Conservation (phyloP, 2,797 vertebrate genomes). For the Streptopelia turtur region DNA sequence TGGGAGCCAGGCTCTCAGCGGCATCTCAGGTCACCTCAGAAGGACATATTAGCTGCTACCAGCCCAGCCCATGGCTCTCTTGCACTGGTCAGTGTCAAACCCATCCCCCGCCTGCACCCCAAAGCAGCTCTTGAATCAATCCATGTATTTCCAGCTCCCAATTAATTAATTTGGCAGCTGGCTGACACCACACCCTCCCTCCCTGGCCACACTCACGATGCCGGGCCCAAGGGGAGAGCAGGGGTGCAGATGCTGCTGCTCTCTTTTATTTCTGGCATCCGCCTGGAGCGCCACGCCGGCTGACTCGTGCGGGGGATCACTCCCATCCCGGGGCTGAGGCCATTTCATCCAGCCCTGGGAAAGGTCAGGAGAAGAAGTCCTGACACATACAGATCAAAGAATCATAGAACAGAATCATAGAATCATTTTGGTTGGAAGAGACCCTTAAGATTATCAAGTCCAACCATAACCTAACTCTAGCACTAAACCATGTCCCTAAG, state of each 20-base stretch:
- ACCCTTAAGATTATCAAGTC: too few species aligned
- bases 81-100: constrained; percentile 43
- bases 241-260: constrained; percentile 23
- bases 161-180: constrained; percentile 54
- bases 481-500: too few species aligned
- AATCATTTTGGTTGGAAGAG: too few species aligned
- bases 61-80: background rate
- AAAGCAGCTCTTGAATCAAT: constrained; percentile 21
- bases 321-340: background rate
- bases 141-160: constrained; percentile 19
- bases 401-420: too few species aligned
- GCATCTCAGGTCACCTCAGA: constrained; percentile 31
- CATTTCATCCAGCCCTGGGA: background rate
- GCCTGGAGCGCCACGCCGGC: rapidly evolving
- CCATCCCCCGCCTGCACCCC: background rate
- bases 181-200: constrained; percentile 50
- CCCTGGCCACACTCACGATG: background rate
- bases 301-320: background rate
- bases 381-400: background rate
- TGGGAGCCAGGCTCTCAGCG: background rate
- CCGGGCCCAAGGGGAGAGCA: background rate
- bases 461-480: too few species aligned
- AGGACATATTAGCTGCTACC: constrained; percentile 17
- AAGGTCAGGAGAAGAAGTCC: constrained; percentile 18
- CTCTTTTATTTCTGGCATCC: background rate